Percentiles rank a stretch among this genome's conserved stretches.
These are phyloP conservation scores for Moxostoma hubbsi DNA, from an alignment of 2,797 vertebrate species.

Conservation along the genomic window DNA sequence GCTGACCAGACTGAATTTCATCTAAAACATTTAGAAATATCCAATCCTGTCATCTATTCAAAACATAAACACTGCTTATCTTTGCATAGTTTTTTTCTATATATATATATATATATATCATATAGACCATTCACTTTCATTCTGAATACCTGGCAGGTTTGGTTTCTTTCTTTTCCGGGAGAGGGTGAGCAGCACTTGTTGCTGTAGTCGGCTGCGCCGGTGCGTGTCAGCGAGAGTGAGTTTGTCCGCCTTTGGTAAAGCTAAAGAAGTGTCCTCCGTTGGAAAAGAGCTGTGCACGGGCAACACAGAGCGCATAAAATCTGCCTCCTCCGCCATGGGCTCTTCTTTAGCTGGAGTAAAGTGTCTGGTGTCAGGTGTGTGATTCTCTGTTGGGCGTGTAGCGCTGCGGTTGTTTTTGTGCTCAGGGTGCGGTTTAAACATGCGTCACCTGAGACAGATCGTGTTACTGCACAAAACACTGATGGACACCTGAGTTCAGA, in stretches of 20 bases:
- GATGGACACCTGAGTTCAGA: background rate
- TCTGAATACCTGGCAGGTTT: constrained; percentile 35
- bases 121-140: background rate
- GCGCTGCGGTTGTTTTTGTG: constrained; percentile 1
- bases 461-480: background rate
- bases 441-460: constrained; percentile 22
- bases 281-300: constrained; percentile 8
- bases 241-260: constrained; percentile 50
- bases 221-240: constrained; percentile 23
- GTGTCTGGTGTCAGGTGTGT: constrained; percentile 52
- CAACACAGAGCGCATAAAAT: constrained; percentile 51
- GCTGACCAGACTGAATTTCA: background rate
- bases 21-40: background rate
- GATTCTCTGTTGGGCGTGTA: constrained; percentile 19
- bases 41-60: background rate
- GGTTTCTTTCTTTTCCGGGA: constrained; percentile 51
- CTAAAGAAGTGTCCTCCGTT: constrained; percentile 50
- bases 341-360: background rate
- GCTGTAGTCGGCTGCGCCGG: constrained; percentile 50
- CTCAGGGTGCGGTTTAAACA: constrained; percentile 36
- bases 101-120: too few species aligned
- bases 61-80: background rate
- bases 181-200: constrained; percentile 61
- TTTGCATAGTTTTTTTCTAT: background rate
- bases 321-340: constrained; percentile 54